These are phyloP conservation scores for Sorex fumeus DNA, from an alignment of 2,113 vertebrate species.

Conservation along the genomic window DNA sequence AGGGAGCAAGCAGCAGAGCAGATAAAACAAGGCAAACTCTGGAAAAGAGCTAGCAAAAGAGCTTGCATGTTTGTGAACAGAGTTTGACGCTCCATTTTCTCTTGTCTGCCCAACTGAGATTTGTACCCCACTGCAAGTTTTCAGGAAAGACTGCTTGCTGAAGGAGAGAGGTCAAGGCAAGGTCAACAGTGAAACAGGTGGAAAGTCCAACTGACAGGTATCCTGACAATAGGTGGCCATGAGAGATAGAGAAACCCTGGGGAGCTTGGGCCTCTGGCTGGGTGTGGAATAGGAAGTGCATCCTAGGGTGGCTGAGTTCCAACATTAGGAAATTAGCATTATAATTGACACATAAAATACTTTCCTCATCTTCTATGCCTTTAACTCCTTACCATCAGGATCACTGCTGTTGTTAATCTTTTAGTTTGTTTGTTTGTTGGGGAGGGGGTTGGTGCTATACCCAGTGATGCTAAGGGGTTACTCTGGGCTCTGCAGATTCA, in stretches of 20 bases:
- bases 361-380: background rate
- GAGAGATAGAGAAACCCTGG: background rate
- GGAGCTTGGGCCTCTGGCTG: background rate
- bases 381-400: background rate
- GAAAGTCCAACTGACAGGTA: conserved; percentile 2
- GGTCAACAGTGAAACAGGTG: background rate
- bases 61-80: too few relatives aligned
- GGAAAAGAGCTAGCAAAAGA: background rate
- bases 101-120: background rate
- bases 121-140: background rate
- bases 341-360: background rate
- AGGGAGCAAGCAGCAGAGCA: background rate
- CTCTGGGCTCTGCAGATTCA: too few relatives aligned
- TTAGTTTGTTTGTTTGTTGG: too few relatives aligned
- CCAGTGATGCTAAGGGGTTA: too few relatives aligned
- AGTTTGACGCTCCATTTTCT: background rate
- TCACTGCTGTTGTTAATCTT: background rate
- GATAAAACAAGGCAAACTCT: too few relatives aligned
- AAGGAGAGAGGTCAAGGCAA: background rate
- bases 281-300: background rate
- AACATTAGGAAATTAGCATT: background rate
- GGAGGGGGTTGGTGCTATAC: too few relatives aligned
- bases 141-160: background rate
- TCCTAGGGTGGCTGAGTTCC: background rate
- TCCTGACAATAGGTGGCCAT: background rate